Evolutionary conservation across 2,113 vertebrate species (phyloP).

Genomic region (Brienomyrus brachyistius): DNA sequence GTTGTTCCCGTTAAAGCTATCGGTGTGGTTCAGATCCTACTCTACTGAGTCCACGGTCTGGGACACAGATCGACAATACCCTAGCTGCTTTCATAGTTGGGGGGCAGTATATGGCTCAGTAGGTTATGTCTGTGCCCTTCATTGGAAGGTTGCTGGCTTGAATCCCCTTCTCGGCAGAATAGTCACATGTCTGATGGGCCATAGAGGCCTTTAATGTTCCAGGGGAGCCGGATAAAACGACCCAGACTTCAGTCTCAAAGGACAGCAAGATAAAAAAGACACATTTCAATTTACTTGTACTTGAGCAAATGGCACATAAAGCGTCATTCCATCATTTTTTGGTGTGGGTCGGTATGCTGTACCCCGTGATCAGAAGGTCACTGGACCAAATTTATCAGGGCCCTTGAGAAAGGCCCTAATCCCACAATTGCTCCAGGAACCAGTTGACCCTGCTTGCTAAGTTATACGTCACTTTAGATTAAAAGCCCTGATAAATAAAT

Average conservation of each 20-base stretch:
- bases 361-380: not conserved
- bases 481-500: not conserved
- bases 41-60: not conserved
- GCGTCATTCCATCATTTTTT: not conserved
- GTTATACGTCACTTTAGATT: not conserved
- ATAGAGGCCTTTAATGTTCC: not conserved
- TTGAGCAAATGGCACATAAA: not conserved
- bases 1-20: not conserved
- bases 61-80: not conserved
- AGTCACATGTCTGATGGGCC: not conserved
- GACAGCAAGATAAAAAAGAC: not conserved
- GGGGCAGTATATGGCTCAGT: not conserved
- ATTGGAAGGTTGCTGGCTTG: not conserved
- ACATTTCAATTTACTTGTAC: not conserved
- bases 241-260: not conserved
- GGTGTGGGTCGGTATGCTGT: not conserved
- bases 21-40: not conserved
- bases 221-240: not conserved
- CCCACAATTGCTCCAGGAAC: not conserved
- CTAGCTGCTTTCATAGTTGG: not conserved
- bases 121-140: not conserved
- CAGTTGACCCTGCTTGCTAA: not conserved
- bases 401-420: not conserved
- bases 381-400: not conserved
- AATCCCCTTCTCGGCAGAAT: not conserved